Evolutionary conservation across 1,140 invertebrate genomes (phyloP).

Genomic region (Dinothrombium tinctorium): DNA sequence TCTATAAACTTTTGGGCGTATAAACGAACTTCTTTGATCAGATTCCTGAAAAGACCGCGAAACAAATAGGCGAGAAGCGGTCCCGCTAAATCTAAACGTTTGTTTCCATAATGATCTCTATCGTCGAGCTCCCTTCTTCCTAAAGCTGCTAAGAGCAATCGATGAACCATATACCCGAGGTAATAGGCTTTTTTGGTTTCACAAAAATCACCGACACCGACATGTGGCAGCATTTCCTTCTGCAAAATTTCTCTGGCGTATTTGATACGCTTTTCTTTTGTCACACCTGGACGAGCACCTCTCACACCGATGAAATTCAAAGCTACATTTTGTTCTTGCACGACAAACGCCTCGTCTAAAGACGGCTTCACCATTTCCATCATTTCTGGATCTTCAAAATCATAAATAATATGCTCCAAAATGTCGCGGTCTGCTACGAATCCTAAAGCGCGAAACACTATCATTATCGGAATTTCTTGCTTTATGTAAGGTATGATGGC

Average conservation of each 20-base stretch:
- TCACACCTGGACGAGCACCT: constrained; percentile 86
- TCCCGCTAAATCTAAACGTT: constrained; percentile 85
- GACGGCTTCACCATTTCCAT: constrained; percentile 99
- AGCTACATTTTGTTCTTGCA: constrained; percentile 95
- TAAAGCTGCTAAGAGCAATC: constrained; percentile 72
- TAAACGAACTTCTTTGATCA: constrained; percentile 85
- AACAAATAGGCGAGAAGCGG: constrained; percentile 87
- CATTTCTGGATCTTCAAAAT: constrained; percentile 98
- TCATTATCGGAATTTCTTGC: constrained; percentile 97
- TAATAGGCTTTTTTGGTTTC: constrained; percentile 99
- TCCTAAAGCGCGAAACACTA: constrained; percentile 81
- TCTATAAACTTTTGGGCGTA: constrained; percentile 98
- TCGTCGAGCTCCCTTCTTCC: constrained; percentile 88
- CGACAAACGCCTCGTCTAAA: constrained; percentile 94
- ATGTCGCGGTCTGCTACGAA: constrained; percentile 98
- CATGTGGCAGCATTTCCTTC: constrained; percentile 98
- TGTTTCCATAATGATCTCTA: constrained; percentile 98
- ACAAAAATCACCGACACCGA: constrained; percentile 94
- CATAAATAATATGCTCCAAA: constrained; percentile 94
- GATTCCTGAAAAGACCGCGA: constrained; percentile 52
- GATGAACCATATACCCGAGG: constrained; percentile 92
- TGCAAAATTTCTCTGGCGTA: constrained; percentile 97
- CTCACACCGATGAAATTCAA: constrained; percentile 91
- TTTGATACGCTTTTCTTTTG: constrained; percentile 93
- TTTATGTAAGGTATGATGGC: constrained; percentile 95